Evolutionary conservation across 2,888 invertebrate genomes (phyloP).

Genomic region (Drosophila flavopinicola): DNA sequence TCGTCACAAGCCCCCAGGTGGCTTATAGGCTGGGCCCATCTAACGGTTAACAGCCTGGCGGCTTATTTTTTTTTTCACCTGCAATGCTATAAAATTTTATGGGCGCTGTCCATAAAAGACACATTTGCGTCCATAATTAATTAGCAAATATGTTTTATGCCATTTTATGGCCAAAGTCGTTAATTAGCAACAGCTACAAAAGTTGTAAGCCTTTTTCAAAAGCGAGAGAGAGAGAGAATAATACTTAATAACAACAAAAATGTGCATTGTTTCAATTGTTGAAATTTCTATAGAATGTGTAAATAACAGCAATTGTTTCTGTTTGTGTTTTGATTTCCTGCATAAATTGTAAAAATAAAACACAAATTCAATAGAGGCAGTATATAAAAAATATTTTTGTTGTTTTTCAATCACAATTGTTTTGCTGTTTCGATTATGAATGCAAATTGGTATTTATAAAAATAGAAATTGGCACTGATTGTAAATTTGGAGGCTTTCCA

Average conservation of each 20-base stretch:
- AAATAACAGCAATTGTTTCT: background rate
- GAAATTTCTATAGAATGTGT: background rate
- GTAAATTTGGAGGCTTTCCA: no score
- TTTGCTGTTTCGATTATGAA: background rate
- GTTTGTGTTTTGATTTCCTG: background rate
- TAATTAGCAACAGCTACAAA: conserved; percentile 38
- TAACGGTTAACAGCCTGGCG: conserved; percentile 32
- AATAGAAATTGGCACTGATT: no score
- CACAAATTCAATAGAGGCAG: no score
- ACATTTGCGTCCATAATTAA: conserved; percentile 59
- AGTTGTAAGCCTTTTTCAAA: conserved; percentile 1
- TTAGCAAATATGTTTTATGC: conserved; percentile 62
- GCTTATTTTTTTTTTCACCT: conserved; percentile 30
- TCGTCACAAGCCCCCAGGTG: conserved; percentile 19
- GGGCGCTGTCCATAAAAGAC: conserved; percentile 46
- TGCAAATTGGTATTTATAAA: no score
- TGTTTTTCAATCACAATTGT: background rate
- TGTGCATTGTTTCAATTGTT: conserved; percentile 7
- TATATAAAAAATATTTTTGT: no score
- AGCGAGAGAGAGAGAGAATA: background rate
- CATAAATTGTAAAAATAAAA: background rate
- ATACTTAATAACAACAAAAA: conserved; percentile 1
- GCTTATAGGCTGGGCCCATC: conserved; percentile 28
- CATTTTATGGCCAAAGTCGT: conserved; percentile 40
- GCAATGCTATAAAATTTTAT: conserved; percentile 57